Evolutionary conservation across 2,888 invertebrate species (phyloP).

Genomic region (Salticus scenicus): DNA sequence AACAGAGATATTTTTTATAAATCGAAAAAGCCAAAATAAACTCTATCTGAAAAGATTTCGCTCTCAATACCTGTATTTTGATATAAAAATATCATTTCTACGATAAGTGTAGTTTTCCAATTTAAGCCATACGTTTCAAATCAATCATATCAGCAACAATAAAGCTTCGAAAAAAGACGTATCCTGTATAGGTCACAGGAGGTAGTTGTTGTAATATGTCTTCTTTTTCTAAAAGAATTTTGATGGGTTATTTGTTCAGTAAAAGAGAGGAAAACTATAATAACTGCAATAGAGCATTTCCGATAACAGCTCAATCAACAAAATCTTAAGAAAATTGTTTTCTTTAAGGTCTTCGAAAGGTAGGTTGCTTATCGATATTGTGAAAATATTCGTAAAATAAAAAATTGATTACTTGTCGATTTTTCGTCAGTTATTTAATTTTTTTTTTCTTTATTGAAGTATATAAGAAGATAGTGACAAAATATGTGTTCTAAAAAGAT

Average conservation of each 20-base stretch:
- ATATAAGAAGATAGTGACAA: too few species aligned
- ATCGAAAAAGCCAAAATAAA: too few species aligned
- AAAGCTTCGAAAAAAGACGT: not conserved
- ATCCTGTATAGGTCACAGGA: not conserved
- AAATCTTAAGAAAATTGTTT: not conserved
- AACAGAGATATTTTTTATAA: too few species aligned
- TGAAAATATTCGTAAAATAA: too few species aligned
- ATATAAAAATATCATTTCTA: not conserved
- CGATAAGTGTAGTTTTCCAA: not conserved
- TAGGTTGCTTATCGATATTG: too few species aligned
- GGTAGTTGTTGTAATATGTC: not conserved
- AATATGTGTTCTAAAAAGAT: too few species aligned
- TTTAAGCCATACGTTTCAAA: not conserved
- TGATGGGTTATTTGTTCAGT: not conserved
- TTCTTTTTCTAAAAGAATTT: not conserved
- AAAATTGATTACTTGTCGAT: too few species aligned
- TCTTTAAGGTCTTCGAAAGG: too few species aligned
- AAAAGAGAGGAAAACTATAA: too few species aligned
- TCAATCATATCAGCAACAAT: conserved; percentile 1
- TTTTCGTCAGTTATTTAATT: too few species aligned
- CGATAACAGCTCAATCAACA: not conserved
- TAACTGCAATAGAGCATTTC: not conserved
- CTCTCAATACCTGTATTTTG: not conserved
- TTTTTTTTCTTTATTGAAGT: too few species aligned
- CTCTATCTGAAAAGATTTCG: not conserved